Base-by-base conservation (phyloP, 2,888 invertebrate species). In the Emesis castigata region DNA sequence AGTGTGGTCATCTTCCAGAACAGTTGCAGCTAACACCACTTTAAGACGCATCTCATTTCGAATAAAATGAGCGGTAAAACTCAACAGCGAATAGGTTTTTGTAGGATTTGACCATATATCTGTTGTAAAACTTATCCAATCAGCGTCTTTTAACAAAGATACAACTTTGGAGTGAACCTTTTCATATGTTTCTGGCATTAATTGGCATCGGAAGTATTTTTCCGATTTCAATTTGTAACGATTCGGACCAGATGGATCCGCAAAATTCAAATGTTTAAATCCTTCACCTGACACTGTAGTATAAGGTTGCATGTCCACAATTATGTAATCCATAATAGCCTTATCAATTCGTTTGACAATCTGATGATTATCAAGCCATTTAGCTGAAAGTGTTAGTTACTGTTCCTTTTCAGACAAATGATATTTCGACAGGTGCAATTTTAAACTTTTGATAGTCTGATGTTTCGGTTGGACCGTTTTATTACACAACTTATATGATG, bases 81-180 rank as follows among this genome's bases (percentile, higher is more conserved):
- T 26, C 26, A 79, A 69, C 68, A 79, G 75, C 20, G 75, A 79
- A 75, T 72, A 79, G 44, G 75, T 79, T 75, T 79, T 79, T 69
- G 75, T 75, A 29, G 72, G 75, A 69, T 79, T 79, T 64, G 75
- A 72, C 75, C 75, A 79, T 68, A 75, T 79, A 75, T 79, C 79
- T 14, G 68, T 77, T 26, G 2, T 26, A 6, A 26, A 26, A 26
- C 26, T 26, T 26, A 26, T 26, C 26, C 26, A 62, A 69, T 75
- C 65, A 58, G 66, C 65, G 53, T 69, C 56, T 11, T 9, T 26
- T 66, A 75, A 44, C 66, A 66, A 26, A 31, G 53, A 9, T 18
- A 75, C 70, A 58, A 75, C 64, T 66, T 70, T 71, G 48, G 76
- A 64, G 72, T 76, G 56, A 68, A 68, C 72, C 44, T 77, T 77